Evolutionary conservation across 1,140 invertebrate species (phyloP).

Genomic region (Papilio glaucus): DNA sequence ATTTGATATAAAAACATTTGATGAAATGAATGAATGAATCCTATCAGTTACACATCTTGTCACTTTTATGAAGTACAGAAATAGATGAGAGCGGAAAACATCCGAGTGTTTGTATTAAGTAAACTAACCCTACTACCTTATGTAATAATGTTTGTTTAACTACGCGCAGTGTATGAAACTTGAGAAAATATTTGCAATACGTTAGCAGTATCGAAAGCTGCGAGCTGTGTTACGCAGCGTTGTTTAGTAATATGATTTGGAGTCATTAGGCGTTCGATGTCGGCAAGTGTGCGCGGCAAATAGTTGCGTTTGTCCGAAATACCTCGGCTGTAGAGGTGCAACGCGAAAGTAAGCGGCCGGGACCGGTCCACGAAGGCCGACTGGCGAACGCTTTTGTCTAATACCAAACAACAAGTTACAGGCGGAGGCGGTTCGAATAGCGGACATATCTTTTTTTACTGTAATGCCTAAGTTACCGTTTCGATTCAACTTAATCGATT

Average conservation of each 20-base stretch:
- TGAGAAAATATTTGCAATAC: slow-evolving; percentile 10
- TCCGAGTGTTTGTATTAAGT: background rate
- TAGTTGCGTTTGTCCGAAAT: slow-evolving; percentile 54
- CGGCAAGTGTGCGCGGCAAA: slow-evolving; percentile 26
- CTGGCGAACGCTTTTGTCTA: slow-evolving; percentile 71
- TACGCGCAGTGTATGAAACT: background rate
- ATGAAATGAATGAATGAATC: too few species aligned
- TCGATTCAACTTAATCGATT: background rate
- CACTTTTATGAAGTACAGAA: background rate
- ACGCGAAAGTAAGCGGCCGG: slow-evolving; percentile 75
- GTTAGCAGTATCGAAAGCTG: slow-evolving; percentile 19
- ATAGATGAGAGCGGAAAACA: background rate
- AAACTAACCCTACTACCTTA: background rate
- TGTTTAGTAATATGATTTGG: slow-evolving; percentile 26
- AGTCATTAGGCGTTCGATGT: slow-evolving; percentile 38
- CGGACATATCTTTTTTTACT: background rate
- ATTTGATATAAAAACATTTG: too few species aligned
- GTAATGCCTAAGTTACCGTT: background rate
- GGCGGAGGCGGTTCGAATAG: slow-evolving; percentile 44
- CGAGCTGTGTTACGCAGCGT: background rate
- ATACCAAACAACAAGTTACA: slow-evolving; percentile 43
- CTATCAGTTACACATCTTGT: too few species aligned
- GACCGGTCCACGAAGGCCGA: slow-evolving; percentile 76
- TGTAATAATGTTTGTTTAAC: slow-evolving; percentile 21
- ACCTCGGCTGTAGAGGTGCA: slow-evolving; percentile 52